Conservation (phyloP, 2,888 invertebrate species). For the Pseudococcus jackbeardsleyi region DNA sequence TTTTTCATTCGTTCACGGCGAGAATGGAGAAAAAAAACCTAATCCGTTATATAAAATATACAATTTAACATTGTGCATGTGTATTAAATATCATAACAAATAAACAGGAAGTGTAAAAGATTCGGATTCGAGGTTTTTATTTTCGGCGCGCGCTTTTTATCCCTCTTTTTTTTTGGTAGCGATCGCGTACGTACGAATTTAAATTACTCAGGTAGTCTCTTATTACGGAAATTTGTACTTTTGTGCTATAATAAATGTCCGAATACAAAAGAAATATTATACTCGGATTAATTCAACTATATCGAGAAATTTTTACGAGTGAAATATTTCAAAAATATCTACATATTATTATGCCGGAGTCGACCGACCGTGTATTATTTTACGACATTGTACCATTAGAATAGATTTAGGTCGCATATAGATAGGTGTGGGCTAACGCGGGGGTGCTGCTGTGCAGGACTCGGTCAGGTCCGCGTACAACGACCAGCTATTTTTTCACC, state of each 20-base stretch:
- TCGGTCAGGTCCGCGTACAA: background rate
- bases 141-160: conserved; percentile 19
- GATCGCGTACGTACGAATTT: background rate
- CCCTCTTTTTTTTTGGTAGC: background rate
- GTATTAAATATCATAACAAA: conserved; percentile 57
- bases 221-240: conserved; percentile 48
- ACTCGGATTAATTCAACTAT: conserved; percentile 22
- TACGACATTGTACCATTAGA: conserved; percentile 28
- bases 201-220: conserved; percentile 53
- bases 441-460: background rate
- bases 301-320: conserved; percentile 7
- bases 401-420: conserved; percentile 8
- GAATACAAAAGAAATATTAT: conserved; percentile 44
- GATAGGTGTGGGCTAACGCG: background rate
- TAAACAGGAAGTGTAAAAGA: conserved; percentile 35
- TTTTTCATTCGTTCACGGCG: background rate
- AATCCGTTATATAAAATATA: conserved; percentile 53
- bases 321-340: conserved; percentile 26
- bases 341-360: background rate
- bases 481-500: background rate
- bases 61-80: conserved; percentile 38
- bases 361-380: background rate
- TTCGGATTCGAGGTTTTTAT: conserved; percentile 43
- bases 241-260: conserved; percentile 31
- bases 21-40: conserved; percentile 18